Conservation (phyloP, 2,797 vertebrate genomes). For the Apogon hyalosoma region DNA sequence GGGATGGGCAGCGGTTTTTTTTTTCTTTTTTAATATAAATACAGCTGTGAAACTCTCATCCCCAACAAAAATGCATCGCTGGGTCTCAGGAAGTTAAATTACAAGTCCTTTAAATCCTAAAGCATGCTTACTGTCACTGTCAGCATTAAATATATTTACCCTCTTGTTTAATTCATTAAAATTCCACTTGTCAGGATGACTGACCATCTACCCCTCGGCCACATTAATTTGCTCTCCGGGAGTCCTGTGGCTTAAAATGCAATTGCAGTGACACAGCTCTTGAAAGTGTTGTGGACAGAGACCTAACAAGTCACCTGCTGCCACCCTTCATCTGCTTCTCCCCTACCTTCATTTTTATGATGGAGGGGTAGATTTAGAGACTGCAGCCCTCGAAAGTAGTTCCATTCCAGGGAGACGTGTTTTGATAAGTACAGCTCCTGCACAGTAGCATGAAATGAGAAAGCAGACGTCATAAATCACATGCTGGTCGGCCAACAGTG, state of each 20-base stretch:
- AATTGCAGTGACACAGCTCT: conserved; percentile 22
- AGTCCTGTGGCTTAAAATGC: neutral
- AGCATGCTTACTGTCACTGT: conserved; percentile 7
- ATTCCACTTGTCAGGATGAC: conserved; percentile 51
- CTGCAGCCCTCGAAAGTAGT: conserved; percentile 33
- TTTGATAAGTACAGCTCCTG: conserved; percentile 44
- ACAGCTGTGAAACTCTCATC: too few species aligned
- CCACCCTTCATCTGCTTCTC: conserved; percentile 29
- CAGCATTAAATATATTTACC: conserved; percentile 34
- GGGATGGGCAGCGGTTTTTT: too few species aligned
- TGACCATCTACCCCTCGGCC: conserved; percentile 28
- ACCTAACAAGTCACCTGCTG: conserved; percentile 16
- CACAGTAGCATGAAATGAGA: conserved; percentile 55
- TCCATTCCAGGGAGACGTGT: conserved; percentile 29
- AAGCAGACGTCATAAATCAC: conserved; percentile 63
- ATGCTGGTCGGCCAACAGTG: conserved; percentile 9
- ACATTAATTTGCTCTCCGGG: conserved; percentile 43
- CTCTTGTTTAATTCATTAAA: conserved; percentile 52
- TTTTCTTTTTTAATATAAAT: too few species aligned
- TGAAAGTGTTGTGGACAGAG: conserved; percentile 17
- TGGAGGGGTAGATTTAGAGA: conserved; percentile 52
- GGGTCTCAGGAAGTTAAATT: too few species aligned
- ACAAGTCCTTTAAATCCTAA: neutral
- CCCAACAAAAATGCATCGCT: too few species aligned
- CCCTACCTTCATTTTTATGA: conserved; percentile 36